phyloP scores from a whole-genome alignment of 1,140 invertebrate species.

The Littorina saxatilis region DNA sequence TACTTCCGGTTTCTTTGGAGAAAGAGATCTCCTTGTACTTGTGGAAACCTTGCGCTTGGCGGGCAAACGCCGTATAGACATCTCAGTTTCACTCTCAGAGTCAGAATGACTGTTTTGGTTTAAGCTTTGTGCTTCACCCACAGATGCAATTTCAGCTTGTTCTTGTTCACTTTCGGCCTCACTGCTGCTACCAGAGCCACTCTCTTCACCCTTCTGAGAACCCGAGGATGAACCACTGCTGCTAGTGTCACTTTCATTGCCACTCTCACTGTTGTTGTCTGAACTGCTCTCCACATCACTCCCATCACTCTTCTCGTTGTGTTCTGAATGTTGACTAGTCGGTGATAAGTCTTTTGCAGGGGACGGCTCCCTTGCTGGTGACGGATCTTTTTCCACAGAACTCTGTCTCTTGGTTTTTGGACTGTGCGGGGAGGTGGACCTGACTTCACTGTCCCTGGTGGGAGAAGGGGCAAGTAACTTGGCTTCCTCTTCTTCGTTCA shows the following conservation, averaged over 20 bases:
- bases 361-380: conserved; percentile 27
- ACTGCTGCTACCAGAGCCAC: conserved; percentile 21
- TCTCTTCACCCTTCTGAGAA: conserved; percentile 17
- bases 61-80: not conserved
- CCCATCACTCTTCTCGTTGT: not conserved
- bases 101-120: conserved; percentile 9
- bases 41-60: not conserved
- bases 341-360: not conserved
- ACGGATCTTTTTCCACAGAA: not conserved
- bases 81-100: conserved; percentile 20
- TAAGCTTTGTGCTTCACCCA: not conserved
- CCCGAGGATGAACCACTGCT: conserved; percentile 17
- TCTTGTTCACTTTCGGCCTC: not conserved
- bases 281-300: conserved; percentile 33
- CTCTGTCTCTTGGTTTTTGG: too few species aligned
- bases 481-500: conserved; percentile 8
- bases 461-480: conserved; percentile 16
- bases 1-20: not conserved
- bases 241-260: conserved; percentile 11
- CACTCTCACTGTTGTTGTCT: conserved; percentile 18
- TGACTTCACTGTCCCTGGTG: conserved; percentile 8
- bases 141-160: not conserved
- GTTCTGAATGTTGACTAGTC: not conserved
- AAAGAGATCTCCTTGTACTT: not conserved
- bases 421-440: not conserved